Evolutionary conservation across 2,113 vertebrate species (phyloP).

Genomic region (Hippocampus abdominalis): DNA sequence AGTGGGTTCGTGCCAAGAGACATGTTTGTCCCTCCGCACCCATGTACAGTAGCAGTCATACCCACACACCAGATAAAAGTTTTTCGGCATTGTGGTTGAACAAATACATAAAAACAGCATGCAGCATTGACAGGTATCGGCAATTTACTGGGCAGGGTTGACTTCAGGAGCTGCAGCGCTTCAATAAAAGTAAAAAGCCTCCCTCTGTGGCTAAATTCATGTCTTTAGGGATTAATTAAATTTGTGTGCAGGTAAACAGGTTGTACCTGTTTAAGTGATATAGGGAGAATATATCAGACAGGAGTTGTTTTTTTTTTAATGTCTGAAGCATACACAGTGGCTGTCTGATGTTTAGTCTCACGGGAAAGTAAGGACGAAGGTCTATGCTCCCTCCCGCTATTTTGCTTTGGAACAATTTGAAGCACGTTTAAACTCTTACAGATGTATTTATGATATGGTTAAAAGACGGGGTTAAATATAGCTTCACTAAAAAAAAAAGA

Average conservation of each 20-base stretch:
- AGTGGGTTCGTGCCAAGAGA: constrained; percentile 3
- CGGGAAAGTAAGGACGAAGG: constrained; percentile 8
- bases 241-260: constrained; percentile 12
- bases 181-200: constrained; percentile 34
- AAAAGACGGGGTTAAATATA: neutral
- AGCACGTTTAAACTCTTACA: constrained; percentile 19
- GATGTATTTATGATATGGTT: constrained; percentile 12
- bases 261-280: constrained; percentile 26
- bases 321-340: constrained; percentile 19
- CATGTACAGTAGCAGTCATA: neutral
- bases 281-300: constrained; percentile 14
- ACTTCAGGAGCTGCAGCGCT: constrained; percentile 26
- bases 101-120: constrained; percentile 7
- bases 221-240: constrained; percentile 39
- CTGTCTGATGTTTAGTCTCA: constrained; percentile 57
- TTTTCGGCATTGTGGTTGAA: constrained; percentile 19
- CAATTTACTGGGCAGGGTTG: constrained; percentile 16
- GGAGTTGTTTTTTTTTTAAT: constrained; percentile 8
- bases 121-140: constrained; percentile 25
- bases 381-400: constrained; percentile 6
- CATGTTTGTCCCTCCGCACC: constrained; percentile 1
- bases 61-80: neutral
- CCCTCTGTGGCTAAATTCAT: constrained; percentile 16
- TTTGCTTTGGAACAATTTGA: constrained; percentile 26
- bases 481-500: too few relatives aligned